Percentiles rank a stretch among this genome's conserved stretches.
Conservation (phyloP, 2,797 vertebrate genomes). For the Macroramphosus scolopax region DNA sequence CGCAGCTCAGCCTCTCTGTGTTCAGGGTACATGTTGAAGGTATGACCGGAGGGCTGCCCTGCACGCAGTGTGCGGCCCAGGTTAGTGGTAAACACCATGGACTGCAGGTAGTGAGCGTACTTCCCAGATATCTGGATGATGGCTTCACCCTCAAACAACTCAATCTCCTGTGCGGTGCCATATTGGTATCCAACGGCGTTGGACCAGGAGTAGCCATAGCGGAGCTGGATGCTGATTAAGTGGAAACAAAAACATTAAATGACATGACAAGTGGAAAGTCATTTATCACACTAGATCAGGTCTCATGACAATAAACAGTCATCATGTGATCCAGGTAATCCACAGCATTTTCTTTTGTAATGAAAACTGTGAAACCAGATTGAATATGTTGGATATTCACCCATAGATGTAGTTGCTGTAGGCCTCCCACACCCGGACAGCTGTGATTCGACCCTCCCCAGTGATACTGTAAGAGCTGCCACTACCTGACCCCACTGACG, state of each 20-base stretch:
- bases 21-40: slow-evolving; percentile 49
- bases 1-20: slow-evolving; percentile 26
- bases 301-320: slow-evolving; percentile 10
- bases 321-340: neutral
- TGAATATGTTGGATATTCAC: slow-evolving; percentile 10
- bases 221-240: slow-evolving; percentile 33
- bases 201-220: slow-evolving; percentile 22
- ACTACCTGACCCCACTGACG: slow-evolving; percentile 3
- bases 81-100: slow-evolving; percentile 33
- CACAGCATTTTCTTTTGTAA: neutral
- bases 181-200: fast-evolving
- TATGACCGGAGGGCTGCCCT: slow-evolving; percentile 7
- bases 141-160: slow-evolving; percentile 20
- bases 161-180: fast-evolving
- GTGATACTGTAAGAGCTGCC: neutral
- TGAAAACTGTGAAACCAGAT: neutral
- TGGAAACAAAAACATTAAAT: neutral
- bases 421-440: slow-evolving; percentile 16
- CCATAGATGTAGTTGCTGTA: neutral
- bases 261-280: neutral
- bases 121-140: slow-evolving; percentile 51
- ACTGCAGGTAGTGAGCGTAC: slow-evolving; percentile 10
- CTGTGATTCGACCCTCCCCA: slow-evolving; percentile 28
- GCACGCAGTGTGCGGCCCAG: slow-evolving; percentile 15
- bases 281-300: no score